Percentiles rank a stretch among this genome's conserved stretches.
phyloP scores from a whole-genome alignment of 2,113 vertebrate species.

The Hippopotamus amphibius region DNA sequence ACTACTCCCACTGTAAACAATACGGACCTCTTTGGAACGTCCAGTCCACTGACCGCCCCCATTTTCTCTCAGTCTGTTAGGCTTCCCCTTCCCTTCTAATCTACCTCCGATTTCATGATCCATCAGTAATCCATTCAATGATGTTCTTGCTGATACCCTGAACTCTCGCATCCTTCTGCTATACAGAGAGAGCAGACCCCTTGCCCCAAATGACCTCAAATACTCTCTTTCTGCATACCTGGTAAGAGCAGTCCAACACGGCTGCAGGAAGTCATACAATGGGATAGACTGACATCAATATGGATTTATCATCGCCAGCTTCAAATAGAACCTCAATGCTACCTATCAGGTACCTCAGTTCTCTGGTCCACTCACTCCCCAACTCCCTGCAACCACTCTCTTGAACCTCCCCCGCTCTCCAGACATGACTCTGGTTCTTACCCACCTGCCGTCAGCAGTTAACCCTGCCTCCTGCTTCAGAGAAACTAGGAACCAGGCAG shows the following conservation, averaged over 20 bases:
- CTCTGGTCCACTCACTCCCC: background rate
- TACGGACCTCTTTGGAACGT: background rate
- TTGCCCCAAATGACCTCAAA: background rate
- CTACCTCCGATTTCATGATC: background rate
- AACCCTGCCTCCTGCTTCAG: background rate
- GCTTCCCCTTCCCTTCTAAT: background rate
- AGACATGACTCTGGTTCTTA: background rate
- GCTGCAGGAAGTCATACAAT: background rate
- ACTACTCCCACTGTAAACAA: background rate
- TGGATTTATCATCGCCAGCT: background rate
- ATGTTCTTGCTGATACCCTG: background rate
- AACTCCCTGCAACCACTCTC: background rate
- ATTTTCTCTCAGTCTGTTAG: background rate
- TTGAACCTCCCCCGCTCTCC: background rate
- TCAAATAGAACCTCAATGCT: background rate
- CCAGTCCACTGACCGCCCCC: background rate
- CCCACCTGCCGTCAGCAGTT: background rate
- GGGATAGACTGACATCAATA: background rate
- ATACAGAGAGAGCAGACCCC: background rate
- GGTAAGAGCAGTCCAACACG: background rate
- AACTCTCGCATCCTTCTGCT: background rate
- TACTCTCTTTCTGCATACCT: background rate
- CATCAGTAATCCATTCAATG: background rate
- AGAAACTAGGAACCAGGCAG: background rate
- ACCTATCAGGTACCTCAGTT: background rate